phyloP scores from a whole-genome alignment of 1,140 invertebrate genomes.

The Trinorchestia longiramus region DNA sequence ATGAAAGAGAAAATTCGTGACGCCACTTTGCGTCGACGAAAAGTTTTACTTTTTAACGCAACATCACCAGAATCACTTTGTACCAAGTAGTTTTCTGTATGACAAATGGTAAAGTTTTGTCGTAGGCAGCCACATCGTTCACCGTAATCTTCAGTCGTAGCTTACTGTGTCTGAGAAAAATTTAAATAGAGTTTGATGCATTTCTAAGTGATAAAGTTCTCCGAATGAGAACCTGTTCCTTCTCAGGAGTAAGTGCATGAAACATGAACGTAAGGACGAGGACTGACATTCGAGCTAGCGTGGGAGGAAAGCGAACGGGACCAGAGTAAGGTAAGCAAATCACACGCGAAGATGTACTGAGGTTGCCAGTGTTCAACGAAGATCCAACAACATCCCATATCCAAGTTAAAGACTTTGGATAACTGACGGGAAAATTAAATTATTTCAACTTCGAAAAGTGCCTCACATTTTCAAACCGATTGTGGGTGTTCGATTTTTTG shows the following conservation, averaged over 20 bases:
- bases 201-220: neutral
- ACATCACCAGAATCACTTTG: neutral
- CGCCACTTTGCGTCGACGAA: neutral
- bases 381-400: neutral
- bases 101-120: neutral
- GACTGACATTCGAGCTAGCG: neutral
- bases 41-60: neutral
- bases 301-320: conserved; percentile 64
- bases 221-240: neutral
- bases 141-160: neutral
- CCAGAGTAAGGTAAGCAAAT: conserved; percentile 67
- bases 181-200: conserved; percentile 8
- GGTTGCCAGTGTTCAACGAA: neutral
- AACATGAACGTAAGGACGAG: neutral
- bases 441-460: neutral
- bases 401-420: neutral
- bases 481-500: neutral
- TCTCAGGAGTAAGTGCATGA: neutral
- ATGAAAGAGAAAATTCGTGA: neutral
- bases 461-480: neutral
- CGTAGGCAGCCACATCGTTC: neutral
- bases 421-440: neutral
- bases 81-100: neutral
- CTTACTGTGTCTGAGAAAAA: neutral
- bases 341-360: neutral